phyloP scores from a whole-genome alignment of 2,888 invertebrate species.

The Tenthredo scrophulariae region DNA sequence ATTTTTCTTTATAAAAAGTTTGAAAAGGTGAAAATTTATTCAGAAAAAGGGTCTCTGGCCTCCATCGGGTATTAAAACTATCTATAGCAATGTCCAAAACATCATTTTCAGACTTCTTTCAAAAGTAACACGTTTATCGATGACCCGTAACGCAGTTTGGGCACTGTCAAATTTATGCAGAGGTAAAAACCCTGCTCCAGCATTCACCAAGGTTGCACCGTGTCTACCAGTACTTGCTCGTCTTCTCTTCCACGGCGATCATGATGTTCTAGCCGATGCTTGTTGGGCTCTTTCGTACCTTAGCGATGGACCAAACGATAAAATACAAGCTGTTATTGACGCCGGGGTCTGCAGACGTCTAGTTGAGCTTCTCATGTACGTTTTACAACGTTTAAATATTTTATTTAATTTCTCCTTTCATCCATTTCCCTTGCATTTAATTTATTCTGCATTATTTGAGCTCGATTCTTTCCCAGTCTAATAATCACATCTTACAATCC shows the following conservation, averaged over 20 bases:
- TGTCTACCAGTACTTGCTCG: constrained; percentile 93
- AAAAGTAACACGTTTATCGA: constrained; percentile 89
- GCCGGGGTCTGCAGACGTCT: constrained; percentile 94
- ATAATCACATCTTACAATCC: constrained; percentile 52
- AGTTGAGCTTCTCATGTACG: constrained; percentile 84
- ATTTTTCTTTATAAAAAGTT: neutral
- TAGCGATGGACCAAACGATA: constrained; percentile 97
- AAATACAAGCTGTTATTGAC: constrained; percentile 98
- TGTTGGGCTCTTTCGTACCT: constrained; percentile 98
- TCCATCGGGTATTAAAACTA: neutral
- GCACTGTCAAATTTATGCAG: constrained; percentile 97
- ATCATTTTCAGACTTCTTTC: constrained; percentile 86
- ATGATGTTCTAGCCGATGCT: constrained; percentile 95
- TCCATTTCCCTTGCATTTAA: neutral
- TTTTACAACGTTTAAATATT: constrained; percentile 54
- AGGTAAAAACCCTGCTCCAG: constrained; percentile 97
- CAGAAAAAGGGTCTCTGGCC: neutral
- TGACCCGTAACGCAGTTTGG: constrained; percentile 99
- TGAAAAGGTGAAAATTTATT: neutral
- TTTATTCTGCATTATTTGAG: neutral
- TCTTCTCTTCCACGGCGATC: constrained; percentile 91
- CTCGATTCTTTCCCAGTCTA: neutral
- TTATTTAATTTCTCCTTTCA: neutral
- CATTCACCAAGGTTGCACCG: constrained; percentile 90
- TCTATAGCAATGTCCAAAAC: neutral